Conservation (phyloP, 1,140 invertebrate genomes). For the Drosophila tsacasi region DNA sequence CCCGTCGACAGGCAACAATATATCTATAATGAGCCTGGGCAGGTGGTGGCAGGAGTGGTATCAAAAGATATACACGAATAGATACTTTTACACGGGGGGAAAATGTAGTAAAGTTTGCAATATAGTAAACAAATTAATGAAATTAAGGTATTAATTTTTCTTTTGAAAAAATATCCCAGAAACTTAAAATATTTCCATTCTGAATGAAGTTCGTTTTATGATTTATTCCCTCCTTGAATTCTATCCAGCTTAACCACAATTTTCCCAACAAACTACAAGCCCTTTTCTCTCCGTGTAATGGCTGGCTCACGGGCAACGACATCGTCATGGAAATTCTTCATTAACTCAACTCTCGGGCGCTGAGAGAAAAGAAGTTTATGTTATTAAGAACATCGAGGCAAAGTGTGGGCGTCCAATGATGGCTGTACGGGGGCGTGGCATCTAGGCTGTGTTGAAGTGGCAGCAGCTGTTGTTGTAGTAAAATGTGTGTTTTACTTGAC, state of each 20-base stretch:
- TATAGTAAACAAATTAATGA: not conserved
- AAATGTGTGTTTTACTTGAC: slow-evolving; percentile 79
- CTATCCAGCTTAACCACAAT: no score
- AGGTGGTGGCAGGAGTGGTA: slow-evolving; percentile 65
- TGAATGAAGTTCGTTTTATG: no score
- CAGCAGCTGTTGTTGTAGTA: slow-evolving; percentile 74
- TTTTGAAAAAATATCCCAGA: no score
- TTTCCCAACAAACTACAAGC: not conserved
- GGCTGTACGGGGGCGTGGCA: slow-evolving; percentile 30
- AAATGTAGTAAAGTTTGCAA: not conserved
- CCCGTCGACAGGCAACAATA: slow-evolving; percentile 39
- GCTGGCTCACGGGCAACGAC: slow-evolving; percentile 50
- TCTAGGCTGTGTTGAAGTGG: slow-evolving; percentile 21
- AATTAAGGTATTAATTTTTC: no score
- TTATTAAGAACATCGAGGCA: slow-evolving; percentile 71
- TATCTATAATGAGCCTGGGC: slow-evolving; percentile 78
- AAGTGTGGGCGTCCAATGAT: slow-evolving; percentile 9
- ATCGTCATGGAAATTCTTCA: slow-evolving; percentile 85
- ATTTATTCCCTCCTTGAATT: no score
- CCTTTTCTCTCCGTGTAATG: slow-evolving; percentile 17
- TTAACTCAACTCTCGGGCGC: slow-evolving; percentile 77
- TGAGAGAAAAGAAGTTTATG: slow-evolving; percentile 80
- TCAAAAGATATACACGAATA: slow-evolving; percentile 56
- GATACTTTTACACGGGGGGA: slow-evolving; percentile 26
- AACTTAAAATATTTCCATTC: no score